Base-by-base conservation (phyloP, 2,113 vertebrate genomes). In the Hydropotes inermis region DNA sequence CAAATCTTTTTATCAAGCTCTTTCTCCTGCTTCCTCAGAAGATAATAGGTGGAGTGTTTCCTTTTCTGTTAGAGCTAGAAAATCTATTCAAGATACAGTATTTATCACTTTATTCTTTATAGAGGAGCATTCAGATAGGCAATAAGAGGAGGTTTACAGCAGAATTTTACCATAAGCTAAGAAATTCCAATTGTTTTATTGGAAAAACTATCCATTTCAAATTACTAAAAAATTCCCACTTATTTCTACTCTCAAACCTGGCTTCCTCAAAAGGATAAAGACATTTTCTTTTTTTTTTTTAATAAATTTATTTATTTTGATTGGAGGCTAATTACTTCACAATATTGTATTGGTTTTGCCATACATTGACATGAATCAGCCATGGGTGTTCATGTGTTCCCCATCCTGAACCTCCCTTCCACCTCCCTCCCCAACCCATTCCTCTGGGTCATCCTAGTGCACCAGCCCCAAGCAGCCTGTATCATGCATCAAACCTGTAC, bases 161-260 rank as follows among this genome's bases (percentile, higher is more conserved):
- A 85, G 43, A 94, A 83, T 94, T 33, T 88, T 84, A 30, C 36
- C 14, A 17, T 54, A 85, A 47, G 2, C 30, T 64, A 78, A 43
- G 8, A 91, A 60, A 61, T 76, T 61, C 11, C 14, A 39, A 23
- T 50, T 50, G 3, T 4, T 96, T 55, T 14, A 33, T 6, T 60
- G 58, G n/a, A 67, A n/a, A 81, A 87, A 67, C 79, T 81, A 25
- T 79, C 11, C 36, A 36, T 74, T 95, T 90, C 21, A 81, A 93
- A 83, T 55, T 87, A 57, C 39, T 57, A 25, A 91, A 94, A 60
- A 64, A n/a, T 21, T 76, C 10, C 45, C 9, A 57, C n/a, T 45
- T 43, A 25, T 57, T 7, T 5, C 17, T 43, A 39, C 27, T 23
- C 11, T 50, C 7, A 25, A 64, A 11, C 15, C 6, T 57, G 36